Evolutionary conservation across 2,888 invertebrate genomes (phyloP).

Genomic region (Drosophila longiperda): DNA sequence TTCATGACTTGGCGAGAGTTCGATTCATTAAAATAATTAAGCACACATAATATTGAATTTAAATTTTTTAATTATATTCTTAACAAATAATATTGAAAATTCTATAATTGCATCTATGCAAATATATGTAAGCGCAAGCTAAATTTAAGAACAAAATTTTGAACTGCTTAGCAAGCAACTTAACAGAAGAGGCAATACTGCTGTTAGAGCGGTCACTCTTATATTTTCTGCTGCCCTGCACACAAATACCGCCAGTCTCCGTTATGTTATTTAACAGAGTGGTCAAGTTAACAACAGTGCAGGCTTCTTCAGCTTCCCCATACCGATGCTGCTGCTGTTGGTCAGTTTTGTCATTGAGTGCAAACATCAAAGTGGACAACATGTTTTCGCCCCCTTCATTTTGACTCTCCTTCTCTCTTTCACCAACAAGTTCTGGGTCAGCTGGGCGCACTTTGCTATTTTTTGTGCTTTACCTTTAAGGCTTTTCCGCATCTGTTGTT

Average conservation of each 20-base stretch:
- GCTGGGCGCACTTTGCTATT: slow-evolving; percentile 42
- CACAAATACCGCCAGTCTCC: neutral
- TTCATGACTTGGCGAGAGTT: neutral
- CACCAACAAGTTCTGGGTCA: slow-evolving; percentile 74
- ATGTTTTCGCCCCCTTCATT: neutral
- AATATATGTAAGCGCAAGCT: neutral
- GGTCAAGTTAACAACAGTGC: slow-evolving; percentile 19
- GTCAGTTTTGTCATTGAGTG: slow-evolving; percentile 34
- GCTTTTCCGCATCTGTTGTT: slow-evolving; percentile 31
- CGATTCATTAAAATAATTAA: neutral
- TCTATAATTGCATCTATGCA: neutral
- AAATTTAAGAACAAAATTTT: neutral
- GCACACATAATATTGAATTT: neutral
- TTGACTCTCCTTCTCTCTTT: neutral
- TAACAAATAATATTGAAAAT: neutral
- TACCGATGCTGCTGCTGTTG: slow-evolving; percentile 8
- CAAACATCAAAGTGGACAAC: slow-evolving; percentile 31
- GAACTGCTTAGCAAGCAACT: neutral
- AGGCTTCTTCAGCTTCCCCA: neutral
- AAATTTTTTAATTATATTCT: neutral
- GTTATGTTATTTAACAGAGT: slow-evolving; percentile 28
- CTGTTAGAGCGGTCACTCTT: neutral
- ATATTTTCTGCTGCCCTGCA: neutral
- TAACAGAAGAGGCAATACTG: neutral
- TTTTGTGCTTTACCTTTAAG: slow-evolving; percentile 32